Base-by-base conservation (phyloP, 2,113 vertebrate species). In the Cololabis saira region DNA sequence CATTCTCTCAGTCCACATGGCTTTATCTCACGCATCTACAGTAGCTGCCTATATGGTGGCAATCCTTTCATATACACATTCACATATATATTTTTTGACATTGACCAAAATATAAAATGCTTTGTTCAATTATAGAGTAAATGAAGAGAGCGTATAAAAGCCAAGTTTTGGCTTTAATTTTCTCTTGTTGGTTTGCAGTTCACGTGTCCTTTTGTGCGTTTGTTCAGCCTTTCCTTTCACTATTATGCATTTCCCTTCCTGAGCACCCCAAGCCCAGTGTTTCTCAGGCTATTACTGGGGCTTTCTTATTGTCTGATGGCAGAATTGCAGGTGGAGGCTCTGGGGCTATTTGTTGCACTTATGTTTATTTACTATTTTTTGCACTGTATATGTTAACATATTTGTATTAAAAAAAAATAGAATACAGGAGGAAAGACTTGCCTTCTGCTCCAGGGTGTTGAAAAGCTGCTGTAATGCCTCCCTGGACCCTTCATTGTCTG, bases 301-400 rank as follows among this genome's bases (percentile, higher is more conserved):
- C 51, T 41, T 68, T 61, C 62, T 76, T 67, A 87, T 87, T 90
- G 85, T 90, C 70, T 77, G 61, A 53, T 37, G 57, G 56, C 54
- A 73, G 63, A n/a, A 33, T 14, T 66, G 71, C 67, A 84, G 68
- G 76, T 85, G 75, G 67, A 58, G 67, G 71, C 67, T 51, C 27
- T 64, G 17, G 41, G 45, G 42, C 43, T 67, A 22, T 62, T 73
- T 37, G 13, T 45, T 43, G 12, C 12, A 37, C 62, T 70, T 56
- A 1, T 49, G 48, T 14, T 27, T 72, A 57, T 77, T 54, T 71
- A 51, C 19, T 42, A 42, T 44, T 21, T 69, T 48, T 51, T 67
- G 45, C 33, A 19, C 58, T 80, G 54, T 70, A 68, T 62, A 65
- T 76, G 60, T 56, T 19, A 63, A 19, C 13, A 44, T 10, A 1